These are phyloP conservation scores for Eupithecia tripunctaria DNA, from an alignment of 2,888 invertebrate genomes.

Conservation along the genomic window DNA sequence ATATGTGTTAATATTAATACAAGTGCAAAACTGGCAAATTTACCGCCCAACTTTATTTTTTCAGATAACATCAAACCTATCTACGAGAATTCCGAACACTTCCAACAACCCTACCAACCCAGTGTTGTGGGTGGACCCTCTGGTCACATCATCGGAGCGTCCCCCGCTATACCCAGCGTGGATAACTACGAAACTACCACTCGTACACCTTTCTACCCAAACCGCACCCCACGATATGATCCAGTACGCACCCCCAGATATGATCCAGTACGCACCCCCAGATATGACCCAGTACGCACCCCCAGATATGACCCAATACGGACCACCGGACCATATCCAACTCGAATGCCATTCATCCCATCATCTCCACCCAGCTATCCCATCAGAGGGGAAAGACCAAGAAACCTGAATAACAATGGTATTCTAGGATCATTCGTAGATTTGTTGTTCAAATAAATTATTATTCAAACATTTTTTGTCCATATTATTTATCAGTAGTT, in stretches of 20 bases:
- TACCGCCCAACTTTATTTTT: background rate
- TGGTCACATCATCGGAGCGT: slow-evolving; percentile 66
- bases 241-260: slow-evolving; percentile 31
- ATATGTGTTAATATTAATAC: too few species aligned
- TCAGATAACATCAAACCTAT: slow-evolving; percentile 74
- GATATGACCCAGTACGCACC: slow-evolving; percentile 37
- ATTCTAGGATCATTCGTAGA: slow-evolving; percentile 74
- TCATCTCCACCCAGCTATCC: slow-evolving; percentile 38
- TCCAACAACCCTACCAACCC: slow-evolving; percentile 62
- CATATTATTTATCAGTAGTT: slow-evolving; percentile 9
- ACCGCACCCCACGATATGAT: slow-evolving; percentile 41
- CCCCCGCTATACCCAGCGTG: slow-evolving; percentile 58
- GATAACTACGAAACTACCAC: slow-evolving; percentile 32
- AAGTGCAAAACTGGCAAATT: background rate
- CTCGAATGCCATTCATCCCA: slow-evolving; percentile 28
- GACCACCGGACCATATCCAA: slow-evolving; percentile 6
- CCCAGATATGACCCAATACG: slow-evolving; percentile 15
- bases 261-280: slow-evolving; percentile 6
- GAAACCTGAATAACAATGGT: slow-evolving; percentile 54
- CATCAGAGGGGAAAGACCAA: slow-evolving; percentile 50
- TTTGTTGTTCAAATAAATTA: slow-evolving; percentile 70
- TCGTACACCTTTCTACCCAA: slow-evolving; percentile 25
- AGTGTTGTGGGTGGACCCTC: slow-evolving; percentile 66
- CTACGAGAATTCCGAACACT: slow-evolving; percentile 59
- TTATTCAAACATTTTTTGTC: slow-evolving; percentile 28